Evolutionary conservation across 2,888 invertebrate species (phyloP).

Genomic region (Rhagophthalmus giganteus): DNA sequence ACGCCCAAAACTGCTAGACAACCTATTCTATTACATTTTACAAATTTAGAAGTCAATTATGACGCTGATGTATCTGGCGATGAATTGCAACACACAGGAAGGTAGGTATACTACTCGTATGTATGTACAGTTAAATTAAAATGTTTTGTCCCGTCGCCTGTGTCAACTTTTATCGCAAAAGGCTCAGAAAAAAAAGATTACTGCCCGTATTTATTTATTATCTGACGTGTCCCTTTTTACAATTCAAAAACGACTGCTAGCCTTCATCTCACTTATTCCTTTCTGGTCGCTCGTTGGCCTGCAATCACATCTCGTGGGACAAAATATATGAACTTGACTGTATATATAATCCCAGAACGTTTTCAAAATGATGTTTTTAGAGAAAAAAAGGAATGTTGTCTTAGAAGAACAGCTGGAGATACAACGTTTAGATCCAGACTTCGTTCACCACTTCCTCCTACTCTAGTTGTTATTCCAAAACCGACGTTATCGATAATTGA

Average conservation of each 20-base stretch:
- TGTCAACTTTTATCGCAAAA: no score
- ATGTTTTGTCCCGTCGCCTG: no score
- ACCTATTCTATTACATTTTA: constrained; percentile 59
- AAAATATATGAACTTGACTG: no score
- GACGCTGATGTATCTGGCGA: constrained; percentile 60
- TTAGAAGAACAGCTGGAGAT: constrained; percentile 23
- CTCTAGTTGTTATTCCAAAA: constrained; percentile 58
- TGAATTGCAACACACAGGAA: constrained; percentile 46
- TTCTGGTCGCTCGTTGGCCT: no score
- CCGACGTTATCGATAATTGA: constrained; percentile 74
- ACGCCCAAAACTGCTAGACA: constrained; percentile 58
- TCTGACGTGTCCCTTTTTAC: no score
- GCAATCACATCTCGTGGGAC: no score
- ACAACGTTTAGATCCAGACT: constrained; percentile 26
- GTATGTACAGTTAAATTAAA: no score
- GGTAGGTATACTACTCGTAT: constrained; percentile 40
- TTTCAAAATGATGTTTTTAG: constrained; percentile 35
- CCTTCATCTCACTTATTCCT: constrained; percentile 39
- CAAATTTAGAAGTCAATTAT: constrained; percentile 60
- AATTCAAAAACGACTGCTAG: no score
- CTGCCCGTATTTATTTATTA: no score
- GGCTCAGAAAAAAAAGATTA: no score
- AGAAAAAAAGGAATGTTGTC: constrained; percentile 34
- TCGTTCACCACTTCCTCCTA: constrained; percentile 41
- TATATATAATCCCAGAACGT: no score